Base-by-base conservation (phyloP, 2,888 invertebrate species). In the Lucinisca nassula region DNA sequence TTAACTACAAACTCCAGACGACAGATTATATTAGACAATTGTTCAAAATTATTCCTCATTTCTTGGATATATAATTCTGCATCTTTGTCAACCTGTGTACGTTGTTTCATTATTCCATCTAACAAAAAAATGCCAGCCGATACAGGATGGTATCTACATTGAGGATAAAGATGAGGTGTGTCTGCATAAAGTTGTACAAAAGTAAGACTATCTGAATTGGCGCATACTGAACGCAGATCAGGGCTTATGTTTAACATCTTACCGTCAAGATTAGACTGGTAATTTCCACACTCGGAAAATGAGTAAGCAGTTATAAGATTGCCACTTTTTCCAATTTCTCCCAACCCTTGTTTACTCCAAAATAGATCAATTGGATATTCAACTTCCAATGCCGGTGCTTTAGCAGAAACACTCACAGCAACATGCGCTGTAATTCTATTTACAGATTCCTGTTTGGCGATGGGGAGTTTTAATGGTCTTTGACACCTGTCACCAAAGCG, bases 101-200 rank as follows among this genome's bases (percentile, higher is more conserved):
- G 67, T 35, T 67, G 67, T 17, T 67, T 67, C 67, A 67, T 67
- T 32, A 67, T 38, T 45, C 77, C 77, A 14, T 67, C 72, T 17
- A 45, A 8, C 67, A 82, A 67, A 24, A 82, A 77, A 12, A 82
- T 55, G 1, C 76, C 55, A 12, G 77, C 76, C 35, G 82, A 49
- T 30, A 82, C 82, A n/a, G 82, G 82, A 51, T 82, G 77, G 32
- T 77, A 49, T 82, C 77, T 35, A 14, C 74, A 45, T 4, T 72
- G 67, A 24, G 82, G 82, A 24, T 77, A 77, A 73, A 70, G 27
- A 40, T 83, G 83, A 30, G 83, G 83, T 27, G 55, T 51, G 78
- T 83, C 78, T 17, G 30, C 51, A 27, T 83, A 83, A 45, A 83
- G 37, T 58, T 83, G 83, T 1, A 83, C 74, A 83, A 83, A 83